These are phyloP conservation scores for Linnaemya tessellans DNA, from an alignment of 2,888 invertebrate species.

Conservation along the genomic window DNA sequence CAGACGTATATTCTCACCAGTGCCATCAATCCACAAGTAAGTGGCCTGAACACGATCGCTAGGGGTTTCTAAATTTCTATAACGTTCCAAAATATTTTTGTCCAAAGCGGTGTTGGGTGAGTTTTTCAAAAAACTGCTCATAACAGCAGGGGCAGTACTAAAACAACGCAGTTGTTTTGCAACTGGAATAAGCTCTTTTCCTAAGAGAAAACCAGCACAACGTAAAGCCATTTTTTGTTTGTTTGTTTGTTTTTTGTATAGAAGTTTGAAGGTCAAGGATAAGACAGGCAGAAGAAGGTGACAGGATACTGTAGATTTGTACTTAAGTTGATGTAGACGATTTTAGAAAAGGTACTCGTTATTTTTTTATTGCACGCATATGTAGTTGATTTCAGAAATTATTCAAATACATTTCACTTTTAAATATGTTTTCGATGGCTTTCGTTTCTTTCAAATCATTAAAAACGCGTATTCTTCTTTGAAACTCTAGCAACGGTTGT, in stretches of 20 bases:
- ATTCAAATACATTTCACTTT: constrained; percentile 66
- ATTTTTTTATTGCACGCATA: neutral
- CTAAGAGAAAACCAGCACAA: constrained; percentile 81
- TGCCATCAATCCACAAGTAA: constrained; percentile 91
- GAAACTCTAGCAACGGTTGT: constrained; percentile 50
- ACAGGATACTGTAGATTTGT: constrained; percentile 68
- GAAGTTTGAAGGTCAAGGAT: constrained; percentile 73
- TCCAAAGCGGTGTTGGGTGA: constrained; percentile 91
- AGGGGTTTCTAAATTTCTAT: constrained; percentile 85
- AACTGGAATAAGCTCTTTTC: constrained; percentile 77
- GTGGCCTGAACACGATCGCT: constrained; percentile 86
- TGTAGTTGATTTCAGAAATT: constrained; percentile 11
- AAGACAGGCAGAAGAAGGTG: constrained; percentile 40
- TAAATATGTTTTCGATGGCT: constrained; percentile 28
- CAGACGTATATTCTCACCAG: constrained; percentile 87
- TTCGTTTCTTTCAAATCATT: constrained; percentile 18
- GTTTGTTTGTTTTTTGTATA: constrained; percentile 3
- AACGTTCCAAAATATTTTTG: constrained; percentile 88
- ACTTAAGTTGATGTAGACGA: constrained; percentile 46
- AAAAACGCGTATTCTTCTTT: constrained; percentile 45
- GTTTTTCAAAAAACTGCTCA: constrained; percentile 79
- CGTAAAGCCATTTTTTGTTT: constrained; percentile 79
- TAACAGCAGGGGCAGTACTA: constrained; percentile 71
- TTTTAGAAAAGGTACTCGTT: constrained; percentile 63
- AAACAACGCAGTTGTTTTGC: constrained; percentile 76